A percentile compares a stretch with the other conserved stretches of the same genome.
Conservation (phyloP, 2,797 vertebrate genomes). For the Triplophysa bombifrons region DNA sequence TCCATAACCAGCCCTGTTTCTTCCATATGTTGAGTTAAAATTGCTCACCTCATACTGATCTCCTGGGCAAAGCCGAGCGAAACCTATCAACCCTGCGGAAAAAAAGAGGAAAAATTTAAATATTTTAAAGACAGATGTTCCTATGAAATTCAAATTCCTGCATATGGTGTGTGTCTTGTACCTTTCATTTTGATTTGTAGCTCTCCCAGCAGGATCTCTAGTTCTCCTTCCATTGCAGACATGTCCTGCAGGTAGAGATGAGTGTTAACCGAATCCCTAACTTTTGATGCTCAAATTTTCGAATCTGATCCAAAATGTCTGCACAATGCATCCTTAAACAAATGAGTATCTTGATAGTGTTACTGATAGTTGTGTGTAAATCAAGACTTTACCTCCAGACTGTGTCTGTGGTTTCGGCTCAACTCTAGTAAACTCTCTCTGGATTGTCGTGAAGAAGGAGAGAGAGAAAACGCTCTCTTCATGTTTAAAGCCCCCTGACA, state of each 20-base stretch:
- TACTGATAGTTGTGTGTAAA: conserved; percentile 9
- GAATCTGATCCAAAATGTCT: too few species aligned
- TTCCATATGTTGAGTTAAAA: not conserved
- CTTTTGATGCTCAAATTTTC: not conserved
- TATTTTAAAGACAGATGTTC: not conserved
- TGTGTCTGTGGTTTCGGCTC: conserved; percentile 86
- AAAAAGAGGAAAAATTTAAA: conserved; percentile 17
- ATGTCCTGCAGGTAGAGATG: conserved; percentile 82
- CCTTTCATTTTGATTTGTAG: conserved; percentile 98
- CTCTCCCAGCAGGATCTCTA: conserved; percentile 91
- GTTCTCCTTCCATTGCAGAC: conserved; percentile 88
- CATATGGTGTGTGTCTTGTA: conserved; percentile 53
- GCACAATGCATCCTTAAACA: not conserved
- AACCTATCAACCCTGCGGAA: conserved; percentile 89
- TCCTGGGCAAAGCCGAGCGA: conserved; percentile 93
- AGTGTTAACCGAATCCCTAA: not conserved
- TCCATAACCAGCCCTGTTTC: not conserved
- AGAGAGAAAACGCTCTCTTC: conserved; percentile 88
- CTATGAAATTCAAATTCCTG: not conserved
- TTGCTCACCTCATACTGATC: conserved; percentile 93
- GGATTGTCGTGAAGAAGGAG: conserved; percentile 86
- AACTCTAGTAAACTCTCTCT: conserved; percentile 93
- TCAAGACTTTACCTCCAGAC: conserved; percentile 68
- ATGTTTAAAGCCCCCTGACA: conserved; percentile 91
- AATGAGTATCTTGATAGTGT: not conserved